These are phyloP conservation scores for Drosophila mimetica DNA, from an alignment of 2,888 invertebrate species.

Conservation along the genomic window DNA sequence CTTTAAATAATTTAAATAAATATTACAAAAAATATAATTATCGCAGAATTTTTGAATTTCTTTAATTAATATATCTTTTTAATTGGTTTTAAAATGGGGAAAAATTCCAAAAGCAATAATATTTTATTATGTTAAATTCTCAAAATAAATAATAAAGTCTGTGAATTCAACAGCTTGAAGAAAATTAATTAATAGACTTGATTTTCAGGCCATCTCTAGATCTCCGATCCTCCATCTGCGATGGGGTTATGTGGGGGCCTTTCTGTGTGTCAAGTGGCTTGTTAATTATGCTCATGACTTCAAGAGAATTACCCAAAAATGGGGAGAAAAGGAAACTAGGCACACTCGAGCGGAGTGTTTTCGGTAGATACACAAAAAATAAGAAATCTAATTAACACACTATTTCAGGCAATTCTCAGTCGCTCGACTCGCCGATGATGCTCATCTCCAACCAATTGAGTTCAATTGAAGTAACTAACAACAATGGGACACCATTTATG, in stretches of 20 bases:
- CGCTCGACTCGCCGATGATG: constrained; percentile 20
- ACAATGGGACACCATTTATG: constrained; percentile 50
- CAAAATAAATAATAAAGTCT: too few relatives aligned
- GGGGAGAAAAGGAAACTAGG: constrained; percentile 28
- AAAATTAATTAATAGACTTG: constrained; percentile 7
- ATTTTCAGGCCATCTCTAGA: constrained; percentile 24
- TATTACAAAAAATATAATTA: too few relatives aligned
- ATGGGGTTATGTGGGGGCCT: constrained; percentile 9
- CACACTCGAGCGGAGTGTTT: not conserved
- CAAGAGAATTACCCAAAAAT: constrained; percentile 56
- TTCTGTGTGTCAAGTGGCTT: constrained; percentile 70
- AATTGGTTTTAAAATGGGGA: too few relatives aligned
- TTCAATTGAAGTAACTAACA: constrained; percentile 65
- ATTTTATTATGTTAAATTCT: too few relatives aligned
- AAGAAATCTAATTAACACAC: constrained; percentile 56
- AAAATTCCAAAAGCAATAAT: too few relatives aligned
- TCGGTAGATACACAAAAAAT: constrained; percentile 7
- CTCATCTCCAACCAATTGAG: constrained; percentile 60
- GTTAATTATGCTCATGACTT: constrained; percentile 71
- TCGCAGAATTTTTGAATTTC: too few relatives aligned
- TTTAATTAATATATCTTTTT: too few relatives aligned
- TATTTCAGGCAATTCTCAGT: constrained; percentile 32
- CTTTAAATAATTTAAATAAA: too few relatives aligned
- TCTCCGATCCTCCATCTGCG: constrained; percentile 18
- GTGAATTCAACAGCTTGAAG: not conserved